phyloP scores from a whole-genome alignment of 2,113 vertebrate genomes.

The Lepus americanus region DNA sequence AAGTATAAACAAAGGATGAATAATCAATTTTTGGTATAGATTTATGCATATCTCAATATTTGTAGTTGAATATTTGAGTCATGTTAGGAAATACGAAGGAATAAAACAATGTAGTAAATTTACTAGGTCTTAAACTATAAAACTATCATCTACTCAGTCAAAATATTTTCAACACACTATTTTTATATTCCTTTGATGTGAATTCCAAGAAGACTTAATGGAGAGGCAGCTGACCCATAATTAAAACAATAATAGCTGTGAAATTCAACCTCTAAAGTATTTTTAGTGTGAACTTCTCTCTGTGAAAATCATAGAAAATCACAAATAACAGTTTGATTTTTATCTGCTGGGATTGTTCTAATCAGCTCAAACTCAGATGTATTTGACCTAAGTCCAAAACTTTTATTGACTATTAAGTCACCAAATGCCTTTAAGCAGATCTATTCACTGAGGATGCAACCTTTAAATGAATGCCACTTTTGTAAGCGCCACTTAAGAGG shows the following conservation, averaged over 20 bases:
- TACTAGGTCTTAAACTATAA: constrained; percentile 25
- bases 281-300: constrained; percentile 66
- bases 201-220: constrained; percentile 63
- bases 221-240: constrained; percentile 58
- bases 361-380: constrained; percentile 46
- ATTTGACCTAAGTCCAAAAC: constrained; percentile 38
- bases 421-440: neutral
- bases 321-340: constrained; percentile 68
- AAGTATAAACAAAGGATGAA: constrained; percentile 18
- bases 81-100: constrained; percentile 41
- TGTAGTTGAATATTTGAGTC: constrained; percentile 43
- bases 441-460: constrained; percentile 54
- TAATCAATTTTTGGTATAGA: constrained; percentile 8
- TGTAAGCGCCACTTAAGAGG: constrained; percentile 77
- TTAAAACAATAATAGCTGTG: constrained; percentile 75
- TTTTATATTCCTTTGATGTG: constrained; percentile 69
- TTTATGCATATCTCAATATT: constrained; percentile 1
- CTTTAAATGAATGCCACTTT: constrained; percentile 75
- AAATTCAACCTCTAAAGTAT: constrained; percentile 65
- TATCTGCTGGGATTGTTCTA: constrained; percentile 57
- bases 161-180: constrained; percentile 67
- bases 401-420: constrained; percentile 33
- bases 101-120: constrained; percentile 33
- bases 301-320: constrained; percentile 61
- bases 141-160: constrained; percentile 52